Conservation (phyloP, 2,797 vertebrate species). For the Lacerta agilis region DNA sequence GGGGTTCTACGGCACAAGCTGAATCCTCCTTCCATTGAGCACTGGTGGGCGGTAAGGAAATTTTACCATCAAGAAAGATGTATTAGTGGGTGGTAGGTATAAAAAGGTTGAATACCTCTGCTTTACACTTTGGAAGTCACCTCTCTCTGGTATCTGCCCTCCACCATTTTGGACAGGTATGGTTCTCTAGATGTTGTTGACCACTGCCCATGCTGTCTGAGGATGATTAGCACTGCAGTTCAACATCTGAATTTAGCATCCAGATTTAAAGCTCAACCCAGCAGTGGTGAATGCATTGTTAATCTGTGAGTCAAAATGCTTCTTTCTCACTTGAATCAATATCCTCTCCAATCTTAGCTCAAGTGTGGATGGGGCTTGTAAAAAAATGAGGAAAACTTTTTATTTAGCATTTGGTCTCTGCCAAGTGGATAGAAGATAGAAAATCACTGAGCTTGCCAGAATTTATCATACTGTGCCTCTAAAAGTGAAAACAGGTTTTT, state of each 20-base stretch:
- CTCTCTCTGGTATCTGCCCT: too few species aligned
- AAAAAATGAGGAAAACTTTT: conserved; percentile 57
- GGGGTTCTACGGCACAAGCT: too few species aligned
- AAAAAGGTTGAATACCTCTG: too few species aligned
- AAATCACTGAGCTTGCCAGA: conserved; percentile 70
- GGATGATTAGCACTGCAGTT: too few species aligned
- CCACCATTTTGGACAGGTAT: too few species aligned
- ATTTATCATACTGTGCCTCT: conserved; percentile 73
- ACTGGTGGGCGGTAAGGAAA: too few species aligned
- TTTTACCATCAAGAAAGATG: too few species aligned
- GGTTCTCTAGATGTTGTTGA: too few species aligned
- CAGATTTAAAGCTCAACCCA: conserved; percentile 20
- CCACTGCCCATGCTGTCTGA: too few species aligned
- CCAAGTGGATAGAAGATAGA: conserved; percentile 68
- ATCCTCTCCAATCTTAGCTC: conserved; percentile 59
- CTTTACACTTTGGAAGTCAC: too few species aligned
- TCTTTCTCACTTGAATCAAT: conserved; percentile 34
- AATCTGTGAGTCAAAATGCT: conserved; percentile 30
- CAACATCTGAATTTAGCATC: background rate
- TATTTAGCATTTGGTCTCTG: conserved; percentile 64
- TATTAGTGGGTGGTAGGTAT: too few species aligned
- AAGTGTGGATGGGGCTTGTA: conserved; percentile 40
- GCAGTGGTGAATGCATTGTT: conserved; percentile 30
- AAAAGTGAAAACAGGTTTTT: conserved; percentile 73
- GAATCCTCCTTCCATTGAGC: too few species aligned